phyloP scores from a whole-genome alignment of 2,797 vertebrate genomes.

The Salarias fasciatus region DNA sequence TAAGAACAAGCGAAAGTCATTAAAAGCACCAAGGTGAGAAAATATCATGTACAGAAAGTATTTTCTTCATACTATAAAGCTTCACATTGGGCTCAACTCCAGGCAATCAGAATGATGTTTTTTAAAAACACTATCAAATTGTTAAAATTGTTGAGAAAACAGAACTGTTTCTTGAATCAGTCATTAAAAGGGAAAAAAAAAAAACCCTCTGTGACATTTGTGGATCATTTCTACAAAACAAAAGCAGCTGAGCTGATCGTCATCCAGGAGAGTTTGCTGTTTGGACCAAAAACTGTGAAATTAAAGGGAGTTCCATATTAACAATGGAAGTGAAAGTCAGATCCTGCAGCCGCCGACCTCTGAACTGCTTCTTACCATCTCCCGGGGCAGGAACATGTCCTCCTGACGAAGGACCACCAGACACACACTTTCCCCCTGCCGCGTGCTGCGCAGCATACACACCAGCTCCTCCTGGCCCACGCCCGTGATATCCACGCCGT shows the following conservation, averaged over 20 bases:
- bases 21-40: slow-evolving; percentile 25
- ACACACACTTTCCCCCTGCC: slow-evolving; percentile 91
- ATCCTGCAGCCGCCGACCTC: too few relatives aligned
- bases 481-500: slow-evolving; percentile 90
- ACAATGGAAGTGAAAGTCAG: too few relatives aligned
- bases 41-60: slow-evolving; percentile 15
- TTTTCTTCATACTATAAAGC: slow-evolving; percentile 13
- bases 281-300: slow-evolving; percentile 44
- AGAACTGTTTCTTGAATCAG: too few relatives aligned
- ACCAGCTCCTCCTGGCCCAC: slow-evolving; percentile 95
- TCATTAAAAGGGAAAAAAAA: too few relatives aligned
- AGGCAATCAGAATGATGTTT: slow-evolving; percentile 6
- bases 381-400: slow-evolving; percentile 91
- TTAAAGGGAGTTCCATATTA: slow-evolving; percentile 11
- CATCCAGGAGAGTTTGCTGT: slow-evolving; percentile 54
- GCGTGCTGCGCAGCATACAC: slow-evolving; percentile 92
- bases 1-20: slow-evolving; percentile 41
- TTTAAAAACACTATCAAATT: not conserved
- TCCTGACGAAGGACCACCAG: slow-evolving; percentile 91
- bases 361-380: slow-evolving; percentile 90
- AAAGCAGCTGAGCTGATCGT: slow-evolving; percentile 43
- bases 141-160: too few relatives aligned
- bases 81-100: slow-evolving; percentile 13
- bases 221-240: slow-evolving; percentile 15
- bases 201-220: too few relatives aligned